These are phyloP conservation scores for Seriola quinqueradiata DNA, from an alignment of 2,113 vertebrate species.

Conservation along the genomic window DNA sequence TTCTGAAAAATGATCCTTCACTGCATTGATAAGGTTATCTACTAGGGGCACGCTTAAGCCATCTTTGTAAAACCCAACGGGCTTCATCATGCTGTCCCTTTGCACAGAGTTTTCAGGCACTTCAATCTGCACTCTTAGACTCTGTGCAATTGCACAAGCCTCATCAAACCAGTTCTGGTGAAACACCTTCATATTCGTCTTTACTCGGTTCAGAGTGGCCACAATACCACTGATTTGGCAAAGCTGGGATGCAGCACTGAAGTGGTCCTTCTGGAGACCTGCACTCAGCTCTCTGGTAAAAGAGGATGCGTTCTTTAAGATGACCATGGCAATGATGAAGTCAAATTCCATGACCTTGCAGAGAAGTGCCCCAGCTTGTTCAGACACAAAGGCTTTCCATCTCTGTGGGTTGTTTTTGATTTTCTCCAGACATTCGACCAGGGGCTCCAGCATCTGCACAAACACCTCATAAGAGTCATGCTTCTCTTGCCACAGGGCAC, in stretches of 20 bases:
- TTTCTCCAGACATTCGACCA: constrained; percentile 91
- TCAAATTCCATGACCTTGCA: constrained; percentile 92
- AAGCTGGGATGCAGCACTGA: constrained; percentile 93
- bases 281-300: constrained; percentile 94
- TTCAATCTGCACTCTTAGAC: constrained; percentile 89
- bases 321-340: constrained; percentile 92
- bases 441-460: constrained; percentile 91
- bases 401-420: constrained; percentile 87
- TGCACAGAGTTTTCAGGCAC: constrained; percentile 88
- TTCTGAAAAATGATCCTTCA: constrained; percentile 97
- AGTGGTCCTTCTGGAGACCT: constrained; percentile 94
- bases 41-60: constrained; percentile 90
- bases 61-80: constrained; percentile 93
- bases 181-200: constrained; percentile 97
- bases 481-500: constrained; percentile 90
- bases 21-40: constrained; percentile 93
- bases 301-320: constrained; percentile 92
- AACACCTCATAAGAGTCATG: constrained; percentile 94
- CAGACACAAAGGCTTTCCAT: constrained; percentile 84
- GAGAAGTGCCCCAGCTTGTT: constrained; percentile 87
- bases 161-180: constrained; percentile 99
- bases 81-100: constrained; percentile 87
- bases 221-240: constrained; percentile 93
- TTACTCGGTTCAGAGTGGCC: constrained; percentile 93
- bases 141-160: constrained; percentile 89